Evolutionary conservation across 2,888 invertebrate genomes (phyloP).

Genomic region (Portevinia maculata): DNA sequence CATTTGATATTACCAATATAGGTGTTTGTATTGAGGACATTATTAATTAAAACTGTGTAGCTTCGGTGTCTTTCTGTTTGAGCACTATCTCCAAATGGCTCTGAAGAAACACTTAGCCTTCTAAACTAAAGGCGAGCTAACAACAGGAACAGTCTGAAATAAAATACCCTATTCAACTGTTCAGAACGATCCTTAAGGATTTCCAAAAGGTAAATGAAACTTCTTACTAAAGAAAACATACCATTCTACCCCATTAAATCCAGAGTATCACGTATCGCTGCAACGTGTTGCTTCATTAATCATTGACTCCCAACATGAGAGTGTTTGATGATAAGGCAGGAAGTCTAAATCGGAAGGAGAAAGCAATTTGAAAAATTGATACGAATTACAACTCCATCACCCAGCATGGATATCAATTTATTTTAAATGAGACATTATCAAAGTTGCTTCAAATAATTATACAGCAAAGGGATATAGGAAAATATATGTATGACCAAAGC

Average conservation of each 20-base stretch:
- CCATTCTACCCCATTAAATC: constrained; percentile 54
- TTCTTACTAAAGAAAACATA: constrained; percentile 9
- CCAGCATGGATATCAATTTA: constrained; percentile 59
- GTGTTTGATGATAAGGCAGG: background rate
- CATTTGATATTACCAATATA: too few relatives aligned
- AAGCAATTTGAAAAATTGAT: constrained; percentile 60
- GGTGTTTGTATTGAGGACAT: too few relatives aligned
- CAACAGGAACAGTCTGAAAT: too few relatives aligned
- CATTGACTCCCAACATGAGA: constrained; percentile 28
- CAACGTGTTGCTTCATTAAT: constrained; percentile 62
- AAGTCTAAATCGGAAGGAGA: background rate
- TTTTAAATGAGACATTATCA: constrained; percentile 8
- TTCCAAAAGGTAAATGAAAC: background rate
- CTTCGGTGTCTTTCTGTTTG: too few relatives aligned
- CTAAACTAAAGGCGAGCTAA: too few relatives aligned
- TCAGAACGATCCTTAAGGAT: background rate
- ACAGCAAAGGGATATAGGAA: background rate
- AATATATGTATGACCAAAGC: too few relatives aligned
- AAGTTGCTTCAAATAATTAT: background rate
- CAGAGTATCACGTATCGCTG: constrained; percentile 49
- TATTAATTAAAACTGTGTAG: too few relatives aligned
- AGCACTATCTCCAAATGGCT: too few relatives aligned
- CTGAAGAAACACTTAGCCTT: too few relatives aligned
- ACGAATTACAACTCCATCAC: constrained; percentile 52
- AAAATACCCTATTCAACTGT: background rate